These are phyloP conservation scores for Budorcas taxicolor DNA, from an alignment of 2,113 vertebrate species.

Conservation along the genomic window DNA sequence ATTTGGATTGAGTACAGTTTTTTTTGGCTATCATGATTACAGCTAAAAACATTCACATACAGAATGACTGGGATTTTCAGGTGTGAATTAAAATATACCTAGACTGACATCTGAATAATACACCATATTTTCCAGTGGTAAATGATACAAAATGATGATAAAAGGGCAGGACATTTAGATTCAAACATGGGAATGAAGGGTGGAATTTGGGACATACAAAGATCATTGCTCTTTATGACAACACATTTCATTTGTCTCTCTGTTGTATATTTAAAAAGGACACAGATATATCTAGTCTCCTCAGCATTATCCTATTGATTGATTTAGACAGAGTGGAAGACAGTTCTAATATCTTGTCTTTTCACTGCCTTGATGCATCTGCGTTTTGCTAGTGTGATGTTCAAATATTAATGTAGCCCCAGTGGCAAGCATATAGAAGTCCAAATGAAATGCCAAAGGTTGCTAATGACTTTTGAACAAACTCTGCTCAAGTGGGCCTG, in stretches of 20 bases:
- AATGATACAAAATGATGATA: slow-evolving; percentile 5
- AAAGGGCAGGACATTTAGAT: background rate
- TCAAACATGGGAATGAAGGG: background rate
- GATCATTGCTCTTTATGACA: slow-evolving; percentile 25
- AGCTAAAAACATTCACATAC: background rate
- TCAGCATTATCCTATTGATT: slow-evolving; percentile 56
- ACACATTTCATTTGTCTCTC: slow-evolving; percentile 25
- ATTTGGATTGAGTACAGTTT: background rate
- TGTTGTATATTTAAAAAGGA: slow-evolving; percentile 24
- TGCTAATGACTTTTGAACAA: slow-evolving; percentile 77
- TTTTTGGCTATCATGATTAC: background rate
- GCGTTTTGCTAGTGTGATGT: slow-evolving; percentile 44
- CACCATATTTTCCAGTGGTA: background rate
- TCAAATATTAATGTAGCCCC: slow-evolving; percentile 71
- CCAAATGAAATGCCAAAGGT: slow-evolving; percentile 76
- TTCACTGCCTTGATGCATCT: slow-evolving; percentile 8
- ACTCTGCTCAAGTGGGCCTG: slow-evolving; percentile 43
- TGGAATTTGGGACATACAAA: background rate
- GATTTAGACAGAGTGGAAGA: slow-evolving; percentile 34
- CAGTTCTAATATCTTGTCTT: slow-evolving; percentile 38
- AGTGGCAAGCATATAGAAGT: slow-evolving; percentile 55
- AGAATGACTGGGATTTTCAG: background rate
- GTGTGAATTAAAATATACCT: slow-evolving; percentile 10
- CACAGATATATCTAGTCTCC: background rate
- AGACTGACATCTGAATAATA: background rate